Evolutionary conservation across 2,888 invertebrate species (phyloP).

Genomic region (Orthonevra nobilis): DNA sequence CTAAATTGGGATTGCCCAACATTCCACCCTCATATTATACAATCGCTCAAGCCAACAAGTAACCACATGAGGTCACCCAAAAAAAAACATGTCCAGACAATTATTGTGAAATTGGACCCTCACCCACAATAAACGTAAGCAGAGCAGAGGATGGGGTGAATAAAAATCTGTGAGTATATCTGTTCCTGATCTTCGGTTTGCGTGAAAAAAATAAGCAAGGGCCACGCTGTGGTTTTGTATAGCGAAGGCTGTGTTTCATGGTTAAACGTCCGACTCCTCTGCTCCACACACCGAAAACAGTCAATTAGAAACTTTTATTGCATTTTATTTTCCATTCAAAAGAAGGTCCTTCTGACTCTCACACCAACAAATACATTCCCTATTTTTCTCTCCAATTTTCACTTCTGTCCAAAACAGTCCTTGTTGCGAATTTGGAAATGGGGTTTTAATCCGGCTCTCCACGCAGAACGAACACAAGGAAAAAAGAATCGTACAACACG

Average conservation of each 20-base stretch:
- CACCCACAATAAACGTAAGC: not conserved
- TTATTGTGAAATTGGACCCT: slow-evolving; percentile 60
- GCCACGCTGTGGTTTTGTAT: slow-evolving; percentile 36
- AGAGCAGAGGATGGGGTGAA: not conserved
- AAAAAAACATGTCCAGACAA: slow-evolving; percentile 50
- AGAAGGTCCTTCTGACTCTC: slow-evolving; percentile 30
- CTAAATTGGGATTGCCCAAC: slow-evolving; percentile 50
- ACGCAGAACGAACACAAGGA: slow-evolving; percentile 20
- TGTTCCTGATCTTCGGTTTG: slow-evolving; percentile 49
- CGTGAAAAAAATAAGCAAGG: slow-evolving; percentile 25
- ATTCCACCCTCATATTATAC: slow-evolving; percentile 23
- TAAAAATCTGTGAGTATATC: slow-evolving; percentile 12
- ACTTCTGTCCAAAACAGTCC: slow-evolving; percentile 63
- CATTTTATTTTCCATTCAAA: slow-evolving; percentile 56
- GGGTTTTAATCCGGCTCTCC: slow-evolving; percentile 37
- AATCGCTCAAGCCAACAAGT: slow-evolving; percentile 61
- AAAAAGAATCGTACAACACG: slow-evolving; percentile 14
- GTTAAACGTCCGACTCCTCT: slow-evolving; percentile 26
- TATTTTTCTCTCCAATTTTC: slow-evolving; percentile 57
- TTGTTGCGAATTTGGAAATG: slow-evolving; percentile 45
- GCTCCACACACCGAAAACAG: slow-evolving; percentile 26
- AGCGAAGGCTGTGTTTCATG: slow-evolving; percentile 38
- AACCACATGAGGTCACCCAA: slow-evolving; percentile 58
- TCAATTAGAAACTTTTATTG: slow-evolving; percentile 70
- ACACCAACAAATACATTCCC: slow-evolving; percentile 19